Evolutionary conservation across 2,113 vertebrate species (phyloP).

Genomic region (Labeo rohita): DNA sequence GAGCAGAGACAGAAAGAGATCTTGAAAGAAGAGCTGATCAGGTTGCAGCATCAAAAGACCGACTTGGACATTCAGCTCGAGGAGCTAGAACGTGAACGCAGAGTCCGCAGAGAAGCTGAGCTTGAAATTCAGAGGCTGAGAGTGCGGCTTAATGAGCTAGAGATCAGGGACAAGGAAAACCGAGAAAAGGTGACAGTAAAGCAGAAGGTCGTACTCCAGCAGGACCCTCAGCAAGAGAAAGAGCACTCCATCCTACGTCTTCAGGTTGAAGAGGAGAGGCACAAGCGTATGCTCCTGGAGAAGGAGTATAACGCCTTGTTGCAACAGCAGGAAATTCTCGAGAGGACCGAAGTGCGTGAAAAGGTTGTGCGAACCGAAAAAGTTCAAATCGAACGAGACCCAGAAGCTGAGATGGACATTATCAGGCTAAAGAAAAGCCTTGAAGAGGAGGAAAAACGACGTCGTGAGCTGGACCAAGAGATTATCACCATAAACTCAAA

Average conservation of each 20-base stretch:
- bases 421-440: slow-evolving; percentile 84
- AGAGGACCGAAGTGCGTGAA: slow-evolving; percentile 89
- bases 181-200: slow-evolving; percentile 90
- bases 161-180: slow-evolving; percentile 84
- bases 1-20: slow-evolving; percentile 87
- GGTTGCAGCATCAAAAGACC: slow-evolving; percentile 80
- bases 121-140: slow-evolving; percentile 90
- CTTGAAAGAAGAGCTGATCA: slow-evolving; percentile 83
- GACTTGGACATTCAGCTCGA: slow-evolving; percentile 91
- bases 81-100: slow-evolving; percentile 89
- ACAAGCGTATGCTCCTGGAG: slow-evolving; percentile 86
- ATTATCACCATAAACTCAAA: slow-evolving; percentile 77
- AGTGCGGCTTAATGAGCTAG: slow-evolving; percentile 82
- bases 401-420: slow-evolving; percentile 88
- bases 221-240: slow-evolving; percentile 94
- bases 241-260: slow-evolving; percentile 88
- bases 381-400: slow-evolving; percentile 90
- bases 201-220: slow-evolving; percentile 95
- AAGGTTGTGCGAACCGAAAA: slow-evolving; percentile 94
- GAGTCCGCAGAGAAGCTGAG: slow-evolving; percentile 87
- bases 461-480: slow-evolving; percentile 85
- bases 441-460: slow-evolving; percentile 86
- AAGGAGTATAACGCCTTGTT: slow-evolving; percentile 83
- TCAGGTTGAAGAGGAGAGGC: slow-evolving; percentile 90
- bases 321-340: slow-evolving; percentile 83